These are phyloP conservation scores for Machimus rusticus DNA, from an alignment of 2,888 invertebrate genomes.

Conservation along the genomic window DNA sequence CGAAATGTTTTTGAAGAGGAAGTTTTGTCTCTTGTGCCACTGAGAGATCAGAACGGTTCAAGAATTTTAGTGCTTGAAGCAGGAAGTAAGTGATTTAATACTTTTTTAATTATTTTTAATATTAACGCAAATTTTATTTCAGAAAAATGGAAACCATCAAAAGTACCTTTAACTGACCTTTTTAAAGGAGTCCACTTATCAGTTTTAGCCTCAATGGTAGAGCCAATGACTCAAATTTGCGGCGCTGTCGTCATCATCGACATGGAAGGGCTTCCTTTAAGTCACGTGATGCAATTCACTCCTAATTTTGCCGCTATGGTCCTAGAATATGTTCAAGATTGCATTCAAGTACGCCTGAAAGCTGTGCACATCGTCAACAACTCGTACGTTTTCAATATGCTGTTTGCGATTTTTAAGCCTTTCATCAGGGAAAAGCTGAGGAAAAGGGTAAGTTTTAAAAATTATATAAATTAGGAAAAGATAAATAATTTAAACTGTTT, in stretches of 20 bases:
- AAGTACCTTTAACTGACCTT: constrained; percentile 71
- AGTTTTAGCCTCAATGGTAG: constrained; percentile 78
- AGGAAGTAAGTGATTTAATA: constrained; percentile 68
- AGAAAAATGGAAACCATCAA: constrained; percentile 80
- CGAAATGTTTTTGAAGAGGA: constrained; percentile 71
- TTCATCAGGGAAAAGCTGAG: constrained; percentile 84
- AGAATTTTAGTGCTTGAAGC: constrained; percentile 74
- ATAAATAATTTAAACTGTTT: background rate
- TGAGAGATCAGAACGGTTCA: constrained; percentile 72
- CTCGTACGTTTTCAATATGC: constrained; percentile 84
- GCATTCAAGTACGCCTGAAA: constrained; percentile 82
- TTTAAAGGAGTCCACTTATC: constrained; percentile 75
- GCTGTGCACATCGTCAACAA: constrained; percentile 89
- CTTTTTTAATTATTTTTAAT: background rate
- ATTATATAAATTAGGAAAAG: background rate
- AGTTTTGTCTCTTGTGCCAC: constrained; percentile 74
- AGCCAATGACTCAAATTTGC: constrained; percentile 79
- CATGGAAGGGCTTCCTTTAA: constrained; percentile 76
- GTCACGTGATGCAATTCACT: constrained; percentile 78
- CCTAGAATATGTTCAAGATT: constrained; percentile 79
- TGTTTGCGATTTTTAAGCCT: constrained; percentile 86
- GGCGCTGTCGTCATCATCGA: constrained; percentile 79
- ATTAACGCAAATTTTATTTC: constrained; percentile 49
- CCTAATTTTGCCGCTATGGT: constrained; percentile 78
- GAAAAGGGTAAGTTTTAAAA: constrained; percentile 68